phyloP scores from a whole-genome alignment of 2,888 invertebrate species.

The Homarus gammarus region DNA sequence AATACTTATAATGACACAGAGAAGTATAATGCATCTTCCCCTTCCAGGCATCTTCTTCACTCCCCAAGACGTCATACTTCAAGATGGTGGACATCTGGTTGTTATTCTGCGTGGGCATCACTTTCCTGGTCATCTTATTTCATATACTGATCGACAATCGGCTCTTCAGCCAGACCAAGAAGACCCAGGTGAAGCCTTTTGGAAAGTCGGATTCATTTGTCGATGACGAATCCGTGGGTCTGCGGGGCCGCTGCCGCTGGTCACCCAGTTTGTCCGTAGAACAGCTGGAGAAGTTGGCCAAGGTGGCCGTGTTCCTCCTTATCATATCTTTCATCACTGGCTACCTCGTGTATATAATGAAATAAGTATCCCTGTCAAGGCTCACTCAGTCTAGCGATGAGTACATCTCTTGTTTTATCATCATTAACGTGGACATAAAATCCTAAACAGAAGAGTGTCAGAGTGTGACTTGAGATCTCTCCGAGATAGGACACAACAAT shows the following conservation, averaged over 20 bases:
- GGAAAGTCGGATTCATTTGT: neutral
- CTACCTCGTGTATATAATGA: conserved; percentile 33
- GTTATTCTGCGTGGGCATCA: conserved; percentile 59
- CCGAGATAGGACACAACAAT: no score
- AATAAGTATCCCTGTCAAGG: neutral
- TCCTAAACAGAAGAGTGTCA: no score
- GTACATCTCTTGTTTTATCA: no score
- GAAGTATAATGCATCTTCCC: neutral
- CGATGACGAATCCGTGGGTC: neutral
- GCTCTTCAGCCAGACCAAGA: conserved; percentile 25
- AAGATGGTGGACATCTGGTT: conserved; percentile 71
- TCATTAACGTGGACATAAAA: no score
- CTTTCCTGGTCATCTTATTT: conserved; percentile 65
- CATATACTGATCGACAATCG: conserved; percentile 61
- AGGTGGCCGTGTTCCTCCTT: conserved; percentile 14
- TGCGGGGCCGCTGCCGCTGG: conserved; percentile 11
- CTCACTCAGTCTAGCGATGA: no score
- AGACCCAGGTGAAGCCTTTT: conserved; percentile 27
- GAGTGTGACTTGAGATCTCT: no score
- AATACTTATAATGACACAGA: neutral
- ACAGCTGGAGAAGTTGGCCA: conserved; percentile 28
- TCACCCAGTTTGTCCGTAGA: conserved; percentile 11
- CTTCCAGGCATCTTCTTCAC: conserved; percentile 58
- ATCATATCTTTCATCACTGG: conserved; percentile 30
- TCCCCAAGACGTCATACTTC: conserved; percentile 64